Evolutionary conservation across 1,140 invertebrate genomes (phyloP).

Genomic region (Micrasema minimum): DNA sequence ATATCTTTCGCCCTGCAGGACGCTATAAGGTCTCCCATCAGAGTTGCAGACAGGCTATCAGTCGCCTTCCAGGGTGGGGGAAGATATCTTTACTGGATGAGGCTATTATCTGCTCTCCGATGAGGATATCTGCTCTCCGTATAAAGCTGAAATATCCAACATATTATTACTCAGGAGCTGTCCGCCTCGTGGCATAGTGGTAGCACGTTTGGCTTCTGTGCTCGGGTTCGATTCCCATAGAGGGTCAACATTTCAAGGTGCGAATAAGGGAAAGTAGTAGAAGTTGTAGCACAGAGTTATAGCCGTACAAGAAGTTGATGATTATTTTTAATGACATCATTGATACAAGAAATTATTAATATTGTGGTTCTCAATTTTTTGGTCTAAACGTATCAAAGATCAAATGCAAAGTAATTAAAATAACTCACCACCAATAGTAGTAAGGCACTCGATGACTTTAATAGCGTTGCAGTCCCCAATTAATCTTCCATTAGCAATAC

Average conservation of each 20-base stretch:
- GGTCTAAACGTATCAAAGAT: not conserved
- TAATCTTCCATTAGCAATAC: slow-evolving; percentile 70
- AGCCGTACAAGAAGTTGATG: too few relatives aligned
- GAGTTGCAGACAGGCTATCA: slow-evolving; percentile 81
- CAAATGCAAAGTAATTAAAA: slow-evolving; percentile 1
- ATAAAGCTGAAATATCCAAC: slow-evolving; percentile 72
- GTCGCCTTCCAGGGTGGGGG: slow-evolving; percentile 84
- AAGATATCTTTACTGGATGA: slow-evolving; percentile 96
- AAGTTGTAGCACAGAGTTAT: too few relatives aligned
- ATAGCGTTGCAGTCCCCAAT: slow-evolving; percentile 84
- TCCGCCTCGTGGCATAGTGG: too few relatives aligned
- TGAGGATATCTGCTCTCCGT: slow-evolving; percentile 94
- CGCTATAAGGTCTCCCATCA: slow-evolving; percentile 84
- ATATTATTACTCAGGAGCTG: too few relatives aligned
- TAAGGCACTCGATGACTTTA: slow-evolving; percentile 89
- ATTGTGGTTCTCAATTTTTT: not conserved
- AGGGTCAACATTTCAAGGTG: too few relatives aligned
- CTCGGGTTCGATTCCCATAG: too few relatives aligned
- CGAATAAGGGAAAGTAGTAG: too few relatives aligned
- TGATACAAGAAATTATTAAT: too few relatives aligned
- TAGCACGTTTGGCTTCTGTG: too few relatives aligned
- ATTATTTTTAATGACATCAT: too few relatives aligned
- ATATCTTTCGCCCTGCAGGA: slow-evolving; percentile 81
- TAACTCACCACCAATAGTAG: slow-evolving; percentile 78
- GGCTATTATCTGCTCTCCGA: slow-evolving; percentile 92